Evolutionary conservation across 2,888 invertebrate genomes (phyloP).

Genomic region (Scaptomyza cyrtandrae): DNA sequence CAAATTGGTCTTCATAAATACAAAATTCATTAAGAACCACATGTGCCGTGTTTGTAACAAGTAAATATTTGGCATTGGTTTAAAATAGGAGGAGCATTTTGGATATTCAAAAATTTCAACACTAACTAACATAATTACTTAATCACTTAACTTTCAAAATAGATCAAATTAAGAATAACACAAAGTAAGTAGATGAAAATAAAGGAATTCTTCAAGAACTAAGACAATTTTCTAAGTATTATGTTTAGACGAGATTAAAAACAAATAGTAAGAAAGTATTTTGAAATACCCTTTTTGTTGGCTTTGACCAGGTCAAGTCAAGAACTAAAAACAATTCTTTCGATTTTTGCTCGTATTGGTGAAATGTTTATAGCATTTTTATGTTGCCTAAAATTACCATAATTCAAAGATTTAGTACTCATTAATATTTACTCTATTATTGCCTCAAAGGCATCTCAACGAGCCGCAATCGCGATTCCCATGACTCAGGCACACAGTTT

Average conservation of each 20-base stretch:
- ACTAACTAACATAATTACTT: too few relatives aligned
- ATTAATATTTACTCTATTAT: conserved; percentile 55
- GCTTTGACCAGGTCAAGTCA: not conserved
- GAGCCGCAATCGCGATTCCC: conserved; percentile 45
- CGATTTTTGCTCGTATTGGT: too few relatives aligned
- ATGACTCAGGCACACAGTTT: conserved; percentile 54
- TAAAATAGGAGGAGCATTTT: not conserved
- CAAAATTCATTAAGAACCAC: conserved; percentile 2
- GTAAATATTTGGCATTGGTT: not conserved
- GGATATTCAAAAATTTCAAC: not conserved
- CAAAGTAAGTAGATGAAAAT: not conserved
- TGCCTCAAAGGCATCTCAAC: conserved; percentile 37
- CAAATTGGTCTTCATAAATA: not conserved
- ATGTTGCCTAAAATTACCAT: conserved; percentile 55
- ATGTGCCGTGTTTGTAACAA: not conserved
- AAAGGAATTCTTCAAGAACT: not conserved
- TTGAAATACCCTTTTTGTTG: not conserved
- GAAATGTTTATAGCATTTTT: conserved; percentile 45
- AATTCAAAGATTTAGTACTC: conserved; percentile 52
- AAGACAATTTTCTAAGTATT: too few relatives aligned
- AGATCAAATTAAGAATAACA: too few relatives aligned
- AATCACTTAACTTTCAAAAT: conserved; percentile 3
- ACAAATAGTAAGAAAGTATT: not conserved
- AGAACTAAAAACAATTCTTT: too few relatives aligned
- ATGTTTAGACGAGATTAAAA: too few relatives aligned